Percentiles rank a stretch among this genome's conserved stretches.
These are phyloP conservation scores for Tetranychus cinnabarinus DNA, from an alignment of 1,140 invertebrate species.

Conservation along the genomic window DNA sequence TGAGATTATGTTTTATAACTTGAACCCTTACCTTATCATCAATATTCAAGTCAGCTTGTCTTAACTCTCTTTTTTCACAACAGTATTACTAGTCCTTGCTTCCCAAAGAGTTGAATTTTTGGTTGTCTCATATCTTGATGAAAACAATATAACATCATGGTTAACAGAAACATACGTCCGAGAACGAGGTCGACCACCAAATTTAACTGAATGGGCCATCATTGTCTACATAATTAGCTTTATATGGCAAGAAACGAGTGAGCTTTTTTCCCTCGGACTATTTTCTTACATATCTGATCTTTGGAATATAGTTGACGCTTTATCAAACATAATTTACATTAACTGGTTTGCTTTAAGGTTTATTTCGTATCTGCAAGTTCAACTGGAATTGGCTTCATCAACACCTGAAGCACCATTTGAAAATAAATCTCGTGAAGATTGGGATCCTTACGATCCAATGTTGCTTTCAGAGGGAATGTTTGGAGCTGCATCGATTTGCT, in stretches of 20 bases:
- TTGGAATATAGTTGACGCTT: constrained; percentile 92
- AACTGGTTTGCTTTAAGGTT: constrained; percentile 60
- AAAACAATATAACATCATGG: constrained; percentile 39
- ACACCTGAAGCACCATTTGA: constrained; percentile 33
- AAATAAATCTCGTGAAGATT: constrained; percentile 57
- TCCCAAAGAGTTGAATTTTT: constrained; percentile 55
- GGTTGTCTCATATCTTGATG: constrained; percentile 46
- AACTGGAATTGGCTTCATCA: constrained; percentile 30
- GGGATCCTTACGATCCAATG: constrained; percentile 83
- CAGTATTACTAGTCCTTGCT: constrained; percentile 52
- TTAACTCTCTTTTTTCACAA: constrained; percentile 7
- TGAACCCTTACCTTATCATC: not conserved
- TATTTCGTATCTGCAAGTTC: constrained; percentile 35
- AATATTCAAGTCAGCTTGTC: not conserved
- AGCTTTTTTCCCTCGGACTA: constrained; percentile 65
- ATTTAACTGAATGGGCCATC: constrained; percentile 53
- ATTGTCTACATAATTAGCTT: constrained; percentile 61
- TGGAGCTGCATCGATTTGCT: constrained; percentile 81
- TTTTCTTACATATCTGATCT: constrained; percentile 69
- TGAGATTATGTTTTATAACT: not conserved
- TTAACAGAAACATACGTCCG: constrained; percentile 44
- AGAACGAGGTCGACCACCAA: constrained; percentile 57
- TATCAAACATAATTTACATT: constrained; percentile 78
- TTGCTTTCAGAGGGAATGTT: constrained; percentile 77
- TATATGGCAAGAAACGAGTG: constrained; percentile 62